Base-by-base conservation (phyloP, 2,888 invertebrate genomes). In the Cosmopolites sordidus region DNA sequence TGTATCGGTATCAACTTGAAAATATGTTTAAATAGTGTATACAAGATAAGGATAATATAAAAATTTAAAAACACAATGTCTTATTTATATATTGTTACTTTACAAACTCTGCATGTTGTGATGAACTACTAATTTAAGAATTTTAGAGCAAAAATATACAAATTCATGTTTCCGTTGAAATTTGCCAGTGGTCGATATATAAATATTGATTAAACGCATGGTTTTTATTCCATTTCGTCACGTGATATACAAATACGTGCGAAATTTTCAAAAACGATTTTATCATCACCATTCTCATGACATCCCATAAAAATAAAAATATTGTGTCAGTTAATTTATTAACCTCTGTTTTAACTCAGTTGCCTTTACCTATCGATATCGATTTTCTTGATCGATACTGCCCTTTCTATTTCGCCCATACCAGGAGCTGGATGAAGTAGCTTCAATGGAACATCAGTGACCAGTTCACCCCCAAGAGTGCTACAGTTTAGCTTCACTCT, bases 241-340 rank as follows among this genome's bases (percentile, higher is more conserved):
- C 66, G 49, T 70, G 89, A 93, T 76, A 95, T 84, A 67, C 97
- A 86, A 65, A 96, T 86, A 63, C 96, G 86, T 61, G 96, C 95
- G 72, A 97, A 97, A 77, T 97, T 96, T 77, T 97, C 97, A 73
- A 97, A 97, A 18, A 97, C 92, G 67, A 97, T 92, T 74, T 97
- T 96, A 69, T 96, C 92, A 66, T 92, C 92, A 66, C 91, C 92
- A 66, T 89, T 89, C 66, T 90, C 89, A 62, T 89, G 89, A 62
- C 87, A 84, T 64, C 85, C 83, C 44, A 61, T 58, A 42, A 30
- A 54, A n/a, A n/a, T n/a, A n/a, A n/a, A n/a, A 50, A 16, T 22
- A 22, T 5, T 22, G 22, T 22, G n/a, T n/a, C n/a, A n/a, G n/a
- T n/a, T n/a, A n/a, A n/a, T n/a, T n/a, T n/a, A n/a, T n/a, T n/a